These are phyloP conservation scores for Hypomesus transpacificus DNA, from an alignment of 2,113 vertebrate species.

Conservation along the genomic window DNA sequence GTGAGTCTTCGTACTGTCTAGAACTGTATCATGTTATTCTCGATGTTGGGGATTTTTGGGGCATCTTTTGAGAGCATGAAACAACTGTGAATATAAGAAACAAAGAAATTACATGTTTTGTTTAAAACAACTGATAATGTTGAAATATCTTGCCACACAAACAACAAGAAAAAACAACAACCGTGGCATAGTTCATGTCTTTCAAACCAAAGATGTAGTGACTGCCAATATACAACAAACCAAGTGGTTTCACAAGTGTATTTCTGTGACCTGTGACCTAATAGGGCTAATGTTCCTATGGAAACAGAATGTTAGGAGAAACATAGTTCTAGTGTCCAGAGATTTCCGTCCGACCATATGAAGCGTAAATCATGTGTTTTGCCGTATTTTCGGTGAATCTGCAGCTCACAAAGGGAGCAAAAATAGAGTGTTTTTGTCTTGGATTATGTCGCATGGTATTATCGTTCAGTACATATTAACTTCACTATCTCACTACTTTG, in stretches of 20 bases:
- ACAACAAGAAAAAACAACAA: conserved; percentile 20
- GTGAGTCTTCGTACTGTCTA: background rate
- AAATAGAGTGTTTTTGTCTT: no score
- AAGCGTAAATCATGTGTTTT: background rate
- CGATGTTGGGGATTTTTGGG: background rate
- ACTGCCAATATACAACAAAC: conserved; percentile 35
- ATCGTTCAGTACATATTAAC: no score
- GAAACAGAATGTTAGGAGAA: conserved; percentile 21
- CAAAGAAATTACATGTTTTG: background rate
- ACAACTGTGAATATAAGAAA: background rate
- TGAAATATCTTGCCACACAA: background rate
- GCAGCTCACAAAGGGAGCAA: no score
- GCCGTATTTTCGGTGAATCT: no score
- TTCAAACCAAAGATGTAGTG: conserved; percentile 47
- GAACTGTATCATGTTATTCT: background rate
- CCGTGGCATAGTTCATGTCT: background rate
- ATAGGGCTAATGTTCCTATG: conserved; percentile 20
- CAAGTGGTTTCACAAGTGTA: conserved; percentile 13
- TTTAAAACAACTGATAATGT: background rate
- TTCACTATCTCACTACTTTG: no score
- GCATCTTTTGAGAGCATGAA: background rate
- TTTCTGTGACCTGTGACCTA: conserved; percentile 36
- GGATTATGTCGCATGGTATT: no score
- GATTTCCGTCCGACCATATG: background rate
- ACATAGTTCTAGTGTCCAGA: conserved; percentile 21